Evolutionary conservation across 2,888 invertebrate genomes (phyloP).

Genomic region (Machimus rusticus): DNA sequence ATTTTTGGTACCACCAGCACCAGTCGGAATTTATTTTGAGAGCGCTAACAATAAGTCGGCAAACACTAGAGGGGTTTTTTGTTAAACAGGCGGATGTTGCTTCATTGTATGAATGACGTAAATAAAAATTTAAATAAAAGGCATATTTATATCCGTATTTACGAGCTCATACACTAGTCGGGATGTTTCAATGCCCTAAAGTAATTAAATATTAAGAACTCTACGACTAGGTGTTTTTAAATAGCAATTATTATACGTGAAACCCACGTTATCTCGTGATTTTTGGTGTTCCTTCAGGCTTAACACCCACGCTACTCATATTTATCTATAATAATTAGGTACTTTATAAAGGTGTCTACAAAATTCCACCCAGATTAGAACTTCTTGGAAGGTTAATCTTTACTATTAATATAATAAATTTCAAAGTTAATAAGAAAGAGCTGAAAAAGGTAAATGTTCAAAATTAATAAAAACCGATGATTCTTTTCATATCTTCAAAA

Average conservation of each 20-base stretch:
- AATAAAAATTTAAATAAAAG: not conserved
- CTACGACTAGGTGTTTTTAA: not conserved
- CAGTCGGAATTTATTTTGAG: not conserved
- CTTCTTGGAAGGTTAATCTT: no score
- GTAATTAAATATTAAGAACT: not conserved
- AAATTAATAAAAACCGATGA: no score
- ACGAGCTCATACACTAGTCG: no score
- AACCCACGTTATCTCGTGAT: not conserved
- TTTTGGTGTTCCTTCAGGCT: no score
- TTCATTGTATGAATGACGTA: not conserved
- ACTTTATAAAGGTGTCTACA: no score
- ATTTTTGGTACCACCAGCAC: not conserved
- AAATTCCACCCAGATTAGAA: no score
- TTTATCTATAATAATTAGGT: no score
- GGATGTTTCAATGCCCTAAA: not conserved
- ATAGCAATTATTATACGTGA: not conserved
- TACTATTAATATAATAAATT: no score
- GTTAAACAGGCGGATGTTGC: not conserved
- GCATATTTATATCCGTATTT: not conserved
- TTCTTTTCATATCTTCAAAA: no score
- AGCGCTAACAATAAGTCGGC: not conserved
- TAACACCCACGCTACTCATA: no score
- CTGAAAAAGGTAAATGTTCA: no score
- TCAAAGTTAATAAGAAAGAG: no score
- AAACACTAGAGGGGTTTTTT: not conserved